These are phyloP conservation scores for Parnassius apollo DNA, from an alignment of 2,888 invertebrate genomes.

Conservation along the genomic window DNA sequence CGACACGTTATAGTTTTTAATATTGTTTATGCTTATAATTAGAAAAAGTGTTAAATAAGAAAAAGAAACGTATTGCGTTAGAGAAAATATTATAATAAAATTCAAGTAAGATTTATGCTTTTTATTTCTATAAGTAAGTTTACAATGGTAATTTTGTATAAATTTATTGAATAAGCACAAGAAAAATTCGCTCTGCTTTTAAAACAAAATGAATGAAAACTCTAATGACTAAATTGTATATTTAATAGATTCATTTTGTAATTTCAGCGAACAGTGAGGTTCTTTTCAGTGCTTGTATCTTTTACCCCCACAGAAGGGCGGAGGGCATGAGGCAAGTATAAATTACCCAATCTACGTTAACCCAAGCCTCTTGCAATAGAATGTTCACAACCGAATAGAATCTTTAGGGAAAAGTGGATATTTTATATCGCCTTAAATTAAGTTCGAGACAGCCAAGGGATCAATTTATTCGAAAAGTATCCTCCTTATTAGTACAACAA, in stretches of 20 bases:
- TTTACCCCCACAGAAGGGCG: constrained; percentile 45
- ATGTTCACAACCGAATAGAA: constrained; percentile 67
- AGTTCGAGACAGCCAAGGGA: constrained; percentile 55
- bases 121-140: too few species aligned
- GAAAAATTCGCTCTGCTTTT: constrained; percentile 24
- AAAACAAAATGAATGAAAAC: constrained; percentile 43
- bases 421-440: constrained; percentile 62
- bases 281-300: constrained; percentile 61
- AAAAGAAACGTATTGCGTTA: too few species aligned
- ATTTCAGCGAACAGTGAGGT: constrained; percentile 70
- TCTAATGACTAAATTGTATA: constrained; percentile 47
- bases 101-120: too few species aligned
- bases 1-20: too few species aligned
- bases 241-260: constrained; percentile 74
- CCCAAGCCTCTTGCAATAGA: constrained; percentile 73
- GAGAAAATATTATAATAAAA: too few species aligned
- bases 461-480: constrained; percentile 40
- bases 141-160: not conserved
- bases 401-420: constrained; percentile 61
- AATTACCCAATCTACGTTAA: constrained; percentile 79
- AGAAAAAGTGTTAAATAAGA: too few species aligned
- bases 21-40: too few species aligned
- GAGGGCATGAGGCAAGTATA: constrained; percentile 71
- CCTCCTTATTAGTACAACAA: too few species aligned
- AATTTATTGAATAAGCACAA: not conserved